Evolutionary conservation across 2,113 vertebrate species (phyloP), one percentile per base, ranked within the genome.

Genomic region (Rhinopomastus cyanomelas): DNA sequence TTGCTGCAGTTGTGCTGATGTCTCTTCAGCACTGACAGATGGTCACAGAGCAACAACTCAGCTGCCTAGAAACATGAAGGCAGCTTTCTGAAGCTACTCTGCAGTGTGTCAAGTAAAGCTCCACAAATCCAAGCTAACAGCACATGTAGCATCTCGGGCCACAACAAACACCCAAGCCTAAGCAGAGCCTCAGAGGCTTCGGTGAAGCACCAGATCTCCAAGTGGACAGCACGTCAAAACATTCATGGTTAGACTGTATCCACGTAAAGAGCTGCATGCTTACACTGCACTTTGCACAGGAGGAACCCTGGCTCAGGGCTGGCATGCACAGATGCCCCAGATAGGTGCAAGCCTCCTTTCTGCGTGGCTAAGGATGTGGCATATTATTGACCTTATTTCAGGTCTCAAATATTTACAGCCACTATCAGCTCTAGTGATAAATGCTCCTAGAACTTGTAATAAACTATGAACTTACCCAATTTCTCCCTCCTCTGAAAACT

Each of bases 331-430:
- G 87, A 79, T 85, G 71, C 78, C 81, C 69, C 81, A 85, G 77
- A 81, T 61, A 4, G 0, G 36, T 17, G 20, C 57, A 73, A 73
- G 42, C 18, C 46, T 72, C 49, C 48, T 32, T 65, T 76, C 66
- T 93, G 71, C 90, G 94, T 93, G 90, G 66, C 29, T 94, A 88
- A 96, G 81, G 65, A 69, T 6, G 0, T 25, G 59, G 66, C 81
- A 79, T 0, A 2, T 77, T 72, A 44, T 25, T 88, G 81, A 74
- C 18, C 57, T 79, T 81, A 37, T 69, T 92, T 94, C 87, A 95
- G 87, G 92, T 94, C 92, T 87, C 66, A 42, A 57, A 61, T 90
- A 71, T 94, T 95, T 96, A 96, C 59, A 90, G 9, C 36, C 71
- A 65, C 25, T 82, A 87, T 66, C 84, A 81, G 80, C 81, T 81